Evolutionary conservation across 2,888 invertebrate species (phyloP), one percentile per base, ranked within the genome.

Genomic region (Pammene fasciana): DNA sequence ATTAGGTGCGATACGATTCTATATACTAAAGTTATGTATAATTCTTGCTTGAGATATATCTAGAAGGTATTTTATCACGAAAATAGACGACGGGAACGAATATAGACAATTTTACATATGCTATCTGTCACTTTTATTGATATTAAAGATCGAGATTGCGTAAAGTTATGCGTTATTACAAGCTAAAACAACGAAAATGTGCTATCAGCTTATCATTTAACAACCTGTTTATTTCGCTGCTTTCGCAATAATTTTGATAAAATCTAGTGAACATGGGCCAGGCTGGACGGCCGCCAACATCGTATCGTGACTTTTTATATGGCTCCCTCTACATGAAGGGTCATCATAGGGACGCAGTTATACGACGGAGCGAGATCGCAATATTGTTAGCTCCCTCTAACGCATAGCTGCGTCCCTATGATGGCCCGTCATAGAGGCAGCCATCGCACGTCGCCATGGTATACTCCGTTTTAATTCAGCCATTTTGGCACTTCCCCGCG

Each of bases 391-490:
- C n/a, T n/a, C n/a, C n/a, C n/a, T n/a, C n/a, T n/a, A n/a, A n/a
- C n/a, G n/a, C n/a, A n/a, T n/a, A n/a, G n/a, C n/a, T n/a, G n/a
- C n/a, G n/a, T n/a, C n/a, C n/a, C n/a, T n/a, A n/a, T n/a, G n/a
- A n/a, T n/a, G n/a, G n/a, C n/a, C n/a, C n/a, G n/a, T n/a, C n/a
- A n/a, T n/a, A n/a, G n/a, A n/a, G n/a, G n/a, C n/a, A n/a, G n/a
- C n/a, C n/a, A n/a, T n/a, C 83, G 80, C 82, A 84, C 83, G 84
- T 83, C 48, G 74, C 76, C 74, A 72, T 74, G 85, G 80, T 82
- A 82, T 84, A 86, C 83, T 88, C 79, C 75, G 82, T 87, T 87
- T 89, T 90, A 90, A 91, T 90, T 90, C 86, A 86, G 86, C 86
- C 86, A 90, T 86, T 89, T 89, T 90, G 90, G 90, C 89, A 90